Evolutionary conservation across 2,797 vertebrate genomes (phyloP).

Genomic region (Hyperoplus immaculatus): DNA sequence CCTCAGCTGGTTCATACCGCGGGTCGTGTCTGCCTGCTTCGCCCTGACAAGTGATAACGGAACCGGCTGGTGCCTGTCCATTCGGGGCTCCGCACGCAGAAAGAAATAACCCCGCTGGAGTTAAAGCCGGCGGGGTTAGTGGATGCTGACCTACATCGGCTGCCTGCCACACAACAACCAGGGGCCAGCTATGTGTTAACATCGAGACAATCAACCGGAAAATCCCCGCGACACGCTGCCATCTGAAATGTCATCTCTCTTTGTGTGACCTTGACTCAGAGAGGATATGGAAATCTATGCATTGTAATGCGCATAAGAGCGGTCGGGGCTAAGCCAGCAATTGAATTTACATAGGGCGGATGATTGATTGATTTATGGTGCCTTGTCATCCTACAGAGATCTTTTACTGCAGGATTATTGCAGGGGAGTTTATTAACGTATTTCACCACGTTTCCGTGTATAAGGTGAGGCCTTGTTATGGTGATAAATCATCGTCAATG

Average conservation of each 20-base stretch:
- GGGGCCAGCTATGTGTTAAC: conserved; percentile 34
- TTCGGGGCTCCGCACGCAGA: conserved; percentile 52
- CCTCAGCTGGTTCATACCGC: conserved; percentile 16
- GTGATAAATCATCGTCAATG: conserved; percentile 20
- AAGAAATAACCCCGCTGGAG: conserved; percentile 61
- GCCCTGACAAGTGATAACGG: conserved; percentile 58
- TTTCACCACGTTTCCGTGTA: background rate
- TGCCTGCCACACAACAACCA: conserved; percentile 37
- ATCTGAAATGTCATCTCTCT: conserved; percentile 53
- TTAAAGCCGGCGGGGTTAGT: conserved; percentile 53
- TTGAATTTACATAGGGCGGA: conserved; percentile 7
- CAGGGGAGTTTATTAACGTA: background rate
- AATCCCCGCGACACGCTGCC: conserved; percentile 40
- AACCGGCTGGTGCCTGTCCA: conserved; percentile 64
- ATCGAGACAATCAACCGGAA: conserved; percentile 49
- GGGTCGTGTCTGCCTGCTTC: conserved; percentile 18
- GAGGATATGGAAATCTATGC: conserved; percentile 45
- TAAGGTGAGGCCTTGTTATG: conserved; percentile 34
- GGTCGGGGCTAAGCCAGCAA: background rate
- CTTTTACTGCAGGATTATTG: background rate
- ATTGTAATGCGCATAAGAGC: conserved; percentile 35
- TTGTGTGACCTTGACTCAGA: conserved; percentile 73
- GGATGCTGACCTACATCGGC: conserved; percentile 75
- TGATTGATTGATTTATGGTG: conserved; percentile 2
- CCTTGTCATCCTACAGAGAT: background rate